A percentile compares a stretch with the other conserved stretches of the same genome.
Evolutionary conservation across 2,888 invertebrate genomes (phyloP).

Genomic region (Mystacides longicornis): DNA sequence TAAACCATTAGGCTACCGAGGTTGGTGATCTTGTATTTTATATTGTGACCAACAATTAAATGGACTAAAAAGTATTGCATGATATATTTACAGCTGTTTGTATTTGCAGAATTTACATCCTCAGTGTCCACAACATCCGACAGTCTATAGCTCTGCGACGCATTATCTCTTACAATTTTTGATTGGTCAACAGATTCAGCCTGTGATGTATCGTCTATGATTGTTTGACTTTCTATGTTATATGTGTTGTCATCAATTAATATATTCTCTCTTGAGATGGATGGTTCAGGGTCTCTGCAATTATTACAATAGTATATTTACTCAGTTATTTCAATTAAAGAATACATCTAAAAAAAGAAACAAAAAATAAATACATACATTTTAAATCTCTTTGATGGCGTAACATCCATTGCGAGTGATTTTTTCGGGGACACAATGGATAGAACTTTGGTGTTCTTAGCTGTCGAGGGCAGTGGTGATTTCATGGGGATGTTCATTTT

Average conservation of each 20-base stretch:
- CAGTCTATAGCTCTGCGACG: background rate
- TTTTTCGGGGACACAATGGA: background rate
- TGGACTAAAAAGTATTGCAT: too few species aligned
- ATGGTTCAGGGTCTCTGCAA: background rate
- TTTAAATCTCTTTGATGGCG: background rate
- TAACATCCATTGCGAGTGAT: background rate
- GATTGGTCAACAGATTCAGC: background rate
- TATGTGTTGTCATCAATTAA: background rate
- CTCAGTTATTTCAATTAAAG: background rate
- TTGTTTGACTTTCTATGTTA: background rate
- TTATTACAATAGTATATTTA: background rate
- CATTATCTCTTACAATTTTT: background rate
- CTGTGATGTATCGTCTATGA: background rate
- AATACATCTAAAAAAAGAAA: background rate
- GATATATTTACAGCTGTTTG: too few species aligned
- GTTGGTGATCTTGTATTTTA: too few species aligned
- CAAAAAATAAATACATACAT: background rate
- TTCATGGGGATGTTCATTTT: background rate
- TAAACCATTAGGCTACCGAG: too few species aligned
- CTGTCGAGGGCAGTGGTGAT: background rate
- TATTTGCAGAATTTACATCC: background rate
- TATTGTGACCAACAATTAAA: too few species aligned
- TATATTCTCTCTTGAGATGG: background rate
- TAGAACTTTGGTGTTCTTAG: background rate
- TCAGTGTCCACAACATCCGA: background rate